These are phyloP conservation scores for Cladopsammia gracilis DNA, from an alignment of 64 coral and sea anemone genomes.

Conservation along the genomic window DNA sequence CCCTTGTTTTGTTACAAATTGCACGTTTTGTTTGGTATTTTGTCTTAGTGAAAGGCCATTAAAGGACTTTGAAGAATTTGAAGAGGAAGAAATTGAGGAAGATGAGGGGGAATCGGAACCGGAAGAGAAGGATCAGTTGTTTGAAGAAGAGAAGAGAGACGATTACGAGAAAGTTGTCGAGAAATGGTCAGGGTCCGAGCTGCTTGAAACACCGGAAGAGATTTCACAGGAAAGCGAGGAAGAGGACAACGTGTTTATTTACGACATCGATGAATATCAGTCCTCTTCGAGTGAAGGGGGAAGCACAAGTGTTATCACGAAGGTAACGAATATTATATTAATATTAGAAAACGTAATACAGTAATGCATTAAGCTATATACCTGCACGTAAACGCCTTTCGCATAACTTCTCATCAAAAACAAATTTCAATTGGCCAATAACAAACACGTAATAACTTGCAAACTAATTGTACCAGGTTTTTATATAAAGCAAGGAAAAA, in stretches of 20 bases:
- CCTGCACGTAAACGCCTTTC: no score
- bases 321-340: background rate
- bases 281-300: background rate
- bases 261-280: slow-evolving; percentile 13
- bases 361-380: no score
- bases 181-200: background rate
- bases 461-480: no score
- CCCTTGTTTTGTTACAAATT: no score
- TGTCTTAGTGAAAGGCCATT: background rate
- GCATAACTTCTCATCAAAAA: no score
- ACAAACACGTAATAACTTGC: no score
- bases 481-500: no score
- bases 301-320: slow-evolving; percentile 11
- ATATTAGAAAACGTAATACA: no score
- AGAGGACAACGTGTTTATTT: slow-evolving; percentile 22
- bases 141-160: background rate
- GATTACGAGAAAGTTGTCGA: background rate
- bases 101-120: slow-evolving; percentile 18
- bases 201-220: background rate
- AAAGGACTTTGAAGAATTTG: slow-evolving; percentile 18
- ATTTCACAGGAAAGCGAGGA: slow-evolving; percentile 13
- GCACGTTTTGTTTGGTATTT: background rate
- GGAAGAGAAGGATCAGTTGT: background rate
- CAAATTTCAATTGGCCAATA: no score
- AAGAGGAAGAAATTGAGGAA: background rate